Conservation (phyloP, 2,113 vertebrate genomes). For the Eulacestoma nigropectus region DNA sequence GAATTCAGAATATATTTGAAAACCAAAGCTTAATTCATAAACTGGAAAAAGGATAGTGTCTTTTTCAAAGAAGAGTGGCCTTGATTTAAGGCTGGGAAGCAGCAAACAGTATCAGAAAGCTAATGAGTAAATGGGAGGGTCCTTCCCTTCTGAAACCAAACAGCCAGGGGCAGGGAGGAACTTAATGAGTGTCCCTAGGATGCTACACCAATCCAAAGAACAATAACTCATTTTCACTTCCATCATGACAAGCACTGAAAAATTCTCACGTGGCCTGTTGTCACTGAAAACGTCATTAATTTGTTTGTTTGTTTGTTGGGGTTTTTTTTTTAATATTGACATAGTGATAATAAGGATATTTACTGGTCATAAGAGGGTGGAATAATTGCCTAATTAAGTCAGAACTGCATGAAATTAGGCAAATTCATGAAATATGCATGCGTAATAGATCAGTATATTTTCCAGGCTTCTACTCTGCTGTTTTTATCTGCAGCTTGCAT, state of each 20-base stretch:
- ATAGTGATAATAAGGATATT: neutral
- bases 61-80: neutral
- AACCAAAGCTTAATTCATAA: neutral
- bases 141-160: neutral
- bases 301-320: neutral
- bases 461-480: neutral
- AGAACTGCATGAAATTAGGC: slow-evolving; percentile 11
- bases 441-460: slow-evolving; percentile 3
- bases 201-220: neutral
- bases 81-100: neutral
- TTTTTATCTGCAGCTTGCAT: neutral
- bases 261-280: neutral
- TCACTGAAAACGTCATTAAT: neutral
- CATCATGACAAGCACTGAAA: neutral
- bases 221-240: neutral
- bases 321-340: neutral
- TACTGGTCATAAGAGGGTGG: neutral
- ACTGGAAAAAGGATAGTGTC: neutral
- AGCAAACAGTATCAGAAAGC: neutral
- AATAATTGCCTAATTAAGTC: slow-evolving; percentile 50
- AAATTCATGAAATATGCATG: slow-evolving; percentile 40
- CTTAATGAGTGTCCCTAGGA: too few species aligned
- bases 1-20: neutral
- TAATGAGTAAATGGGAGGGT: neutral
- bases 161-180: accelerated